Percentiles rank a stretch among this genome's conserved stretches.
These are phyloP conservation scores for Drosophila murphyi DNA, from an alignment of 1,140 invertebrate species.

Conservation along the genomic window DNA sequence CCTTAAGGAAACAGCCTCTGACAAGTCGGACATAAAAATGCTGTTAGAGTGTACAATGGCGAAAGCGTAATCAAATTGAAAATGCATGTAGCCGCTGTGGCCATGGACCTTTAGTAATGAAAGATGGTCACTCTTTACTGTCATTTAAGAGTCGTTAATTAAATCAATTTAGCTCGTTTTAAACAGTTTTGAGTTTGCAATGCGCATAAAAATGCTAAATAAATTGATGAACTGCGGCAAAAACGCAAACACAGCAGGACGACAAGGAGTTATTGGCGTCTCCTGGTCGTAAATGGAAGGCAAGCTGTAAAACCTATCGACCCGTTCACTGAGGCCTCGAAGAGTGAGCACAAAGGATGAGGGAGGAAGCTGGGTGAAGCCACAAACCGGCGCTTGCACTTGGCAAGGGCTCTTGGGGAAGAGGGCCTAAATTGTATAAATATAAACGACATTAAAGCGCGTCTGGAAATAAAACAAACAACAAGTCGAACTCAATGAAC, in stretches of 20 bases:
- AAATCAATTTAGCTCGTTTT: conserved; percentile 71
- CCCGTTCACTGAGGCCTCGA: conserved; percentile 24
- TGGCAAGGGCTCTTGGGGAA: conserved; percentile 33
- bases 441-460: conserved; percentile 81
- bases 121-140: conserved; percentile 49
- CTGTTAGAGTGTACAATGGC: conserved; percentile 4
- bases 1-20: conserved; percentile 1
- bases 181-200: conserved; percentile 50
- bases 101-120: not conserved
- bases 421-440: conserved; percentile 71
- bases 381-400: conserved; percentile 53
- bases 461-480: conserved; percentile 81
- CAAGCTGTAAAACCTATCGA: conserved; percentile 41
- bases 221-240: conserved; percentile 74
- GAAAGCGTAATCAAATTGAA: conserved; percentile 25
- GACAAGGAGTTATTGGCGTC: conserved; percentile 41
- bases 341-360: conserved; percentile 5
- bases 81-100: conserved; percentile 27
- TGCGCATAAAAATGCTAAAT: conserved; percentile 75
- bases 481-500: conserved; percentile 76
- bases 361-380: conserved; percentile 15
- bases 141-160: conserved; percentile 72
- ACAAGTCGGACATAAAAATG: conserved; percentile 8
- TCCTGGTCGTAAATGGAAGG: conserved; percentile 41
- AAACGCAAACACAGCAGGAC: conserved; percentile 42